Evolutionary conservation across 2,888 invertebrate species (phyloP), one percentile per base, ranked within the genome.

Genomic region (Caenorhabditis panamensis): DNA sequence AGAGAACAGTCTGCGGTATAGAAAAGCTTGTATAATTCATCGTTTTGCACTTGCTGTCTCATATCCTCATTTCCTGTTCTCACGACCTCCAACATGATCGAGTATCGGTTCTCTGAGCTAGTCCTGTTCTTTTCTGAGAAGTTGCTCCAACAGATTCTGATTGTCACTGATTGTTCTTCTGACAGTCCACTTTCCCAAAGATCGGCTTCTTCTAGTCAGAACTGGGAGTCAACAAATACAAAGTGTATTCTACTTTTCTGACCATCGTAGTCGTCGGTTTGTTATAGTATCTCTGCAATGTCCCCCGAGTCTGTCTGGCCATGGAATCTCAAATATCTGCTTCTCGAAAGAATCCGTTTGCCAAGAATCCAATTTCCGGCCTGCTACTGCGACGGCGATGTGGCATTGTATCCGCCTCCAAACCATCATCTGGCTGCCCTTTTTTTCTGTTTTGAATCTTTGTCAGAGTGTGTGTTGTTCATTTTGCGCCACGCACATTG

Each of bases 391-490:
- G 47, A 18, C 47, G n/a, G n/a, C 18, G 2, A 47, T 18, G 20
- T 18, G 3, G 47, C 20, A 47, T 47, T 47, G 41, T 41, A 41
- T 47, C 16, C 31, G 24, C 26, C 47, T 63, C 44, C 47, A 44
- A 24, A 28, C 53, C 37, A 44, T 69, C 69, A 47, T 63, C 28
- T 18, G 18, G 1, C 49, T 44, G 54, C 44, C 56, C 44, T 51
- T 68, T 41, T 54, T 56, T 51, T 62, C 36, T 51, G 20, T 58
- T 68, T 44, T 22, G 20, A 58, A 18, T 44, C 37, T 61, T 61
- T 69, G 37, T 68, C 41, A 49, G 37, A 41, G 58, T 53, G 41
- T 72, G 56, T 72, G 54, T 63, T 63, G 63, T 62, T 28, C 47
- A 44, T n/a, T 36, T 53, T 63, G 47, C 47, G 44, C 47, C 44